Base-by-base conservation (phyloP, 30 jellyfish, hydroid and myxozoan species). In the Clytia hemisphaerica region DNA sequence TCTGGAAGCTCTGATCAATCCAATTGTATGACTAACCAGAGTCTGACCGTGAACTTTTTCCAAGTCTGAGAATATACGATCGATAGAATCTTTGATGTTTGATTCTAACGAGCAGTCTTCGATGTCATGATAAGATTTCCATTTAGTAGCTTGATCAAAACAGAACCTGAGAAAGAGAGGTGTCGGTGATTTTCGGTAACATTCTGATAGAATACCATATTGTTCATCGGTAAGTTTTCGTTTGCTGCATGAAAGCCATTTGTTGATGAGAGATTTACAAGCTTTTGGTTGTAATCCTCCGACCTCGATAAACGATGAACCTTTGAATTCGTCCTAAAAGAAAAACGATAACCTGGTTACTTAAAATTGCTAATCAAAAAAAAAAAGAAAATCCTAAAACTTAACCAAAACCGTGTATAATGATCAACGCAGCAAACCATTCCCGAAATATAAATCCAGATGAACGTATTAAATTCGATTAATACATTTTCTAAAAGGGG, bases 151-250 rank as follows among this genome's bases (percentile, higher is more conserved):
- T 45, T 83, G 87, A 36, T 83, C 92, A 37, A 74, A 65, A 45
- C 90, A 75, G 28, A 83, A 78, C 44, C 60, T 67, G 38, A 83
- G 92, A 32, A 83, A 83, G 10, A 83, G 67, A 27, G 95, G 95
- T 58, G 76, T 57, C 4, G 92, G 65, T 54, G 92, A 75, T 69
- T 83, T 58, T 60, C 69, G 75, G 51, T 75, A 83, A 2, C 87
- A 71, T 7, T 62, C 67, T 0, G 76, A 74, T 34, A 83, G 69
- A 4, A 70, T 31, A 12, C 37, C 36, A 32, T 66, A 36, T 46
- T 83, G 95, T 1, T 22, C 38, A 37, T 58, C 66, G 2, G 82
- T 83, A 9, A 83, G 77, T 26, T 73, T 40, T 46, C 85, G 55
- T 19, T 76, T 66, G 34, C 61, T 76, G 1, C 57, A 19, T 48